Evolutionary conservation across 2,888 invertebrate species (phyloP).

Genomic region (Andrena bicolor): DNA sequence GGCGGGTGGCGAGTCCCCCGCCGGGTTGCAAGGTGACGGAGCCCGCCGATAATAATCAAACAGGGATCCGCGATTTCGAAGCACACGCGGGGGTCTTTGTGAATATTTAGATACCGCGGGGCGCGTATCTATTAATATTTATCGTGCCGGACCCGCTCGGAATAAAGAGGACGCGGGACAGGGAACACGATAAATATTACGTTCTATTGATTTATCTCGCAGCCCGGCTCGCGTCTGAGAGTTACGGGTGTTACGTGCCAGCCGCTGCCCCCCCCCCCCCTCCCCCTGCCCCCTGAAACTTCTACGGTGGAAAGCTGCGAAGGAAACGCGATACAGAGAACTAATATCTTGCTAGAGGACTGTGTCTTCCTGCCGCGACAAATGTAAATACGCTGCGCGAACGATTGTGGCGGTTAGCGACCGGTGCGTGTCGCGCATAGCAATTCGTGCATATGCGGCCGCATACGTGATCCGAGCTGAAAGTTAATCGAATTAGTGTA

Average conservation of each 20-base stretch:
- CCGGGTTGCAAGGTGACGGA: conserved; percentile 8
- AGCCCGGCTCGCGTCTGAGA: conserved; percentile 23
- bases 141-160: conserved; percentile 11
- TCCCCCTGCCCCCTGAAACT: background rate
- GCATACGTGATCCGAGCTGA: background rate
- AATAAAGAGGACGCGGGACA: conserved; percentile 28
- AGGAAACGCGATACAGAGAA: conserved; percentile 12
- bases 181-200: conserved; percentile 41
- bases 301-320: background rate
- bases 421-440: conserved; percentile 3
- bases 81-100: conserved; percentile 23
- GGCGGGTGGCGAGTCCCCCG: conserved; percentile 2
- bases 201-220: conserved; percentile 52
- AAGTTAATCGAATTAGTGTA: background rate
- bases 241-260: conserved; percentile 35
- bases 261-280: no score
- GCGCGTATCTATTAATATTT: conserved; percentile 43
- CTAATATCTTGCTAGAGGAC: conserved; percentile 9
- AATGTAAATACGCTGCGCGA: conserved; percentile 1
- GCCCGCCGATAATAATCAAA: conserved; percentile 39
- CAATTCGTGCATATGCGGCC: background rate
- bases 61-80: conserved; percentile 21
- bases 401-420: background rate
- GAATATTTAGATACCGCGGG: conserved; percentile 44
- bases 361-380: background rate